A percentile compares a stretch with the other conserved stretches of the same genome.
Conservation (phyloP, 2,113 vertebrate species). For the Phocoena phocoena region DNA sequence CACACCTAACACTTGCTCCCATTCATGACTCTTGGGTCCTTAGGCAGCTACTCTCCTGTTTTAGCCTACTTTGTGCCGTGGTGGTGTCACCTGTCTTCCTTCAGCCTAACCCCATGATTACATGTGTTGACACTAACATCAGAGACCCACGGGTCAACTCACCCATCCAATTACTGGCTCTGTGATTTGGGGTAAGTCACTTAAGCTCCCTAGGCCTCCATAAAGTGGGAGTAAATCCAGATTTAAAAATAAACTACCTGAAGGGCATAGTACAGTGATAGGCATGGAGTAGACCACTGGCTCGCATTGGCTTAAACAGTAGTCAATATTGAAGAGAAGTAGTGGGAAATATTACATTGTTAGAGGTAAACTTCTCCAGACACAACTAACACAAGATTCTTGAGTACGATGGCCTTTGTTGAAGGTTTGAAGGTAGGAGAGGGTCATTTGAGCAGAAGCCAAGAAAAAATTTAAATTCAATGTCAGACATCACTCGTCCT, state of each 20-base stretch:
- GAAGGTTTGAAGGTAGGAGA: background rate
- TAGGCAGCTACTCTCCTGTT: background rate
- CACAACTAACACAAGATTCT: background rate
- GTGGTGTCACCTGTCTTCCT: background rate
- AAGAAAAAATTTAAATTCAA: background rate
- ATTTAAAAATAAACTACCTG: background rate
- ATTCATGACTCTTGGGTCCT: background rate
- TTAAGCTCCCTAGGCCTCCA: background rate
- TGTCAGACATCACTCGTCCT: background rate
- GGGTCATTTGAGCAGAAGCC: background rate
- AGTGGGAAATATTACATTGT: background rate
- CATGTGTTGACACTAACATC: accelerated
- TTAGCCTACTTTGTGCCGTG: background rate
- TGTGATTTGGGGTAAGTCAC: background rate
- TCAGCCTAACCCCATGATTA: background rate
- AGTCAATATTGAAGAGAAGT: background rate
- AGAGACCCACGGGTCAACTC: background rate
- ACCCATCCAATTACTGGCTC: background rate
- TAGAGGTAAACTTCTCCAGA: background rate
- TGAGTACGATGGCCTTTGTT: background rate
- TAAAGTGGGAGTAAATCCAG: background rate
- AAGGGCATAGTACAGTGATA: background rate
- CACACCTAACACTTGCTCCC: background rate
- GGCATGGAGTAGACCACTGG: background rate
- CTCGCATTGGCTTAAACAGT: background rate